These are phyloP conservation scores for Dasyprocta punctata DNA, from an alignment of 2,113 vertebrate species.

Conservation along the genomic window DNA sequence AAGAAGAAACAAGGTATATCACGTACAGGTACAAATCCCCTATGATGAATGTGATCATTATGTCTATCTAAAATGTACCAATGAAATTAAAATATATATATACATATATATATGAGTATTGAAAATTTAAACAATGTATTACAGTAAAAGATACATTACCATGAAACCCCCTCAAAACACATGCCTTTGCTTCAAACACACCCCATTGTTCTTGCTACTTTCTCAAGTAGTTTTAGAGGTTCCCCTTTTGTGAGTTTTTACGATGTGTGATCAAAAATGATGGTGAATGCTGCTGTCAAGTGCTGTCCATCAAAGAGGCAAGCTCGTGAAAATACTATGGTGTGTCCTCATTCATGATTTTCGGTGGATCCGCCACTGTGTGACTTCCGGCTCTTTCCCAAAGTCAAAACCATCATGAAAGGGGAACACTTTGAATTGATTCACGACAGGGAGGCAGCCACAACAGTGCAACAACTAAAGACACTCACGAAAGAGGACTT, in stretches of 20 bases:
- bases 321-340: not conserved
- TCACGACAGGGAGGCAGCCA: not conserved
- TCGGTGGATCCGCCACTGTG: not conserved
- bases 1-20: not conserved
- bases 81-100: not conserved
- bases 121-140: no score
- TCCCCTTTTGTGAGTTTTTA: not conserved
- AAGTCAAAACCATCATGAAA: not conserved
- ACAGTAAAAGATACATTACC: not conserved
- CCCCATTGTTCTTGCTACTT: not conserved
- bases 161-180: not conserved
- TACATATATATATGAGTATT: not conserved
- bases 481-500: not conserved
- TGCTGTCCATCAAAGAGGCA: not conserved
- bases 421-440: not conserved
- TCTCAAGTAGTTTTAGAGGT: not conserved
- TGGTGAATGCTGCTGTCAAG: not conserved
- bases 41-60: not conserved
- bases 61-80: not conserved
- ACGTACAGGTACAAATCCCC: not conserved
- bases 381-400: not conserved
- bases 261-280: not conserved
- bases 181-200: not conserved
- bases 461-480: not conserved
- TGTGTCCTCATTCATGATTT: not conserved